Base-by-base conservation (phyloP, 2,797 vertebrate genomes). In the Sus cebifrons region DNA sequence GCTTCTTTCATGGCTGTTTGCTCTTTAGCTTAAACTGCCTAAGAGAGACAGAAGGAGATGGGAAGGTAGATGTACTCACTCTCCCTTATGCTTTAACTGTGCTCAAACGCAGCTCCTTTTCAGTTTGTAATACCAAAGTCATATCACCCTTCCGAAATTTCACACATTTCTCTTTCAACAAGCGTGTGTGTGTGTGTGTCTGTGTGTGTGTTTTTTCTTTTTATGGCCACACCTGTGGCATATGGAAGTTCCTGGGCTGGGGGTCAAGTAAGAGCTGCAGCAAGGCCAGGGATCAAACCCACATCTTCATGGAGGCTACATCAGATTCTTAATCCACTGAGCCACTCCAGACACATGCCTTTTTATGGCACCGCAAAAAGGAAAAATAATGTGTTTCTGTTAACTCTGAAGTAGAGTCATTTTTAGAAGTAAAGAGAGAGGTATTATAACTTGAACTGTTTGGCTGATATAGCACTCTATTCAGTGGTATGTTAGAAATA, bases 1-100 rank as follows among this genome's bases (percentile, higher is more conserved):
- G n/a, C 74, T 89, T 83, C 62, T 90, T 81, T 93, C 49, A 58
- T 6, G 40, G 68, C 20, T 87, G 32, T 77, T 15, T 93, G 25
- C 64, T 79, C 56, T 74, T 68, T 52, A 36, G n/a, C 15, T 4
- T 70, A 54, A 79, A 89, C 32, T 58, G 36, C 25, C 73, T 70
- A 10, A 32, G 17, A 83, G 20, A 91, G 44, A 70, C 12, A 23
- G 49, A 12, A 78, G 23, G 67, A 2, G 67, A 44, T 12, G 54
- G 60, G 21, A 36, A 3, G 13, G 8, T 29, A 20, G 40, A 36
- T 10, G 23, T 36, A 6, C 71, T 68, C 12, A 2, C 16, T 78
- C 58, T 79, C 71, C 18, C n/a, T 27, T 73, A 64, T 78, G n/a
- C 9, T 91, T 27, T 49, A 86, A 25, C 71, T 54, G 20, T 56